Conservation (phyloP, 1,140 invertebrate genomes). For the Lutraria rhynchaena region DNA sequence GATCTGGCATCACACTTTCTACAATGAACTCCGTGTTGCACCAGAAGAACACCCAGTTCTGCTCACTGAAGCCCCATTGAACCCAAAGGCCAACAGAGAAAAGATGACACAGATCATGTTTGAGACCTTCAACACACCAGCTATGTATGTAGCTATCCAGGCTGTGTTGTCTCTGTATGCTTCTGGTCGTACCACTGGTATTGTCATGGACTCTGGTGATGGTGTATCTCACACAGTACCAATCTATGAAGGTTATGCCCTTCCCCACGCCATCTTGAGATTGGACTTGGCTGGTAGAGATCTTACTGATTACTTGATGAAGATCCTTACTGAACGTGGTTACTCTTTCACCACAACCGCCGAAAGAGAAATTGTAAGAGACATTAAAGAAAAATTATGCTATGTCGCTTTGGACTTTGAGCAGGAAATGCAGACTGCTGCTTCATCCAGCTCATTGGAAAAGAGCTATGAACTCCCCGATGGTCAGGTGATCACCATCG, state of each 20-base stretch:
- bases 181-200: constrained; percentile 89
- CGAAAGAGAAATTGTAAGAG: constrained; percentile 97
- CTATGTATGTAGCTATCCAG: constrained; percentile 83
- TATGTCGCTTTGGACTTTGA: constrained; percentile 92
- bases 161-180: constrained; percentile 82
- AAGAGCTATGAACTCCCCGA: constrained; percentile 83
- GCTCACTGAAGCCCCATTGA: constrained; percentile 84
- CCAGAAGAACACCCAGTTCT: constrained; percentile 85
- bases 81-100: constrained; percentile 86
- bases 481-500: constrained; percentile 81
- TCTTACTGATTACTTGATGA: constrained; percentile 96
- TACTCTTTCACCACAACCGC: constrained; percentile 98
- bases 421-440: constrained; percentile 97
- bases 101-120: constrained; percentile 99
- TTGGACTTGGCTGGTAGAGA: constrained; percentile 96
- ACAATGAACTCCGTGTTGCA: constrained; percentile 95
- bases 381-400: constrained; percentile 93
- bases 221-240: constrained; percentile 97
- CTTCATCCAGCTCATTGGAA: constrained; percentile 83
- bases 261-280: constrained; percentile 93
- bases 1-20: constrained; percentile 91
- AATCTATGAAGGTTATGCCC: constrained; percentile 89
- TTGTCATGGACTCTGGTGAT: constrained; percentile 86
- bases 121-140: constrained; percentile 87
- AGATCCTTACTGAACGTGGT: constrained; percentile 97